phyloP scores from a whole-genome alignment of 2,113 vertebrate genomes.

The Vireo altiloquus region DNA sequence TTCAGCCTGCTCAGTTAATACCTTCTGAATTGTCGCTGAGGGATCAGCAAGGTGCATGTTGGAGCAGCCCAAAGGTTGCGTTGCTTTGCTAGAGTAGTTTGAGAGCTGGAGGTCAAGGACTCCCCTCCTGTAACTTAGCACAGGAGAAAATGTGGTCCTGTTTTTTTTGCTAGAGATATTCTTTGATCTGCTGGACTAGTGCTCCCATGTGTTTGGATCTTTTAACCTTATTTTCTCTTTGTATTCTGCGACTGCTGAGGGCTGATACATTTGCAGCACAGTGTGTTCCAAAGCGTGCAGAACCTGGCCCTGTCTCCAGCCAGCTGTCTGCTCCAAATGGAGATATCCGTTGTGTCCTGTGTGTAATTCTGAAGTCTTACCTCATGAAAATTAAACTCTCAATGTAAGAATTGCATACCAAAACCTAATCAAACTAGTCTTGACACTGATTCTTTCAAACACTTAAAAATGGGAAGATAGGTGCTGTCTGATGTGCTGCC shows the following conservation, averaged over 20 bases:
- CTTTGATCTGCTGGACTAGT: not conserved
- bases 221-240: not conserved
- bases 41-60: fast-evolving
- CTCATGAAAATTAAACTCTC: not conserved
- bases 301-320: not conserved
- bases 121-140: not conserved
- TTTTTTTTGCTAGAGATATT: not conserved
- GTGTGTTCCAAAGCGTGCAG: not conserved
- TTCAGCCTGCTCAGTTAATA: not conserved
- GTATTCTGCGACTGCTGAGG: not conserved
- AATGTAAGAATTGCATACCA: not conserved
- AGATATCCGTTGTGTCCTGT: not conserved
- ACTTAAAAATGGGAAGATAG: not conserved
- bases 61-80: not conserved
- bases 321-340: not conserved
- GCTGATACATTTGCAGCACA: not conserved
- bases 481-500: not conserved
- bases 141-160: not conserved
- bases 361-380: not conserved
- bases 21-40: not conserved
- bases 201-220: not conserved
- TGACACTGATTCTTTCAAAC: not conserved
- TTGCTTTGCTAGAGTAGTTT: not conserved
- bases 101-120: not conserved
- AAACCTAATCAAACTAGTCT: not conserved